Base-by-base conservation (phyloP, 2,113 vertebrate species). In the Chiloscyllium plagiosum region DNA sequence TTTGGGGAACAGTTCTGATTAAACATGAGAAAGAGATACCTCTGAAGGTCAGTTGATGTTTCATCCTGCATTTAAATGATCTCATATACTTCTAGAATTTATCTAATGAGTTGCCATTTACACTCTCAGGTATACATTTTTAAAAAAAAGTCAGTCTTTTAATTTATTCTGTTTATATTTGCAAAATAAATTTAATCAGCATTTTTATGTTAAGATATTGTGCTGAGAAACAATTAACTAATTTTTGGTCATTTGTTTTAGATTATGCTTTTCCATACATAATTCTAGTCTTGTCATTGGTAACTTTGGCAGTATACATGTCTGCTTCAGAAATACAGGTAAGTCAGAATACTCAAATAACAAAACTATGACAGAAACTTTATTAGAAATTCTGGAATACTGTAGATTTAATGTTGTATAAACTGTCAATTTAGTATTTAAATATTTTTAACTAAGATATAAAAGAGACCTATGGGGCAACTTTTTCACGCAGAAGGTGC, bases 301-400 rank as follows among this genome's bases (percentile, higher is more conserved):
- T 99, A 50, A 99, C 99, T 0, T 97, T 99, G 97, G 99, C 99
- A 95, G 98, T 99, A 1, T 99, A 99, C 97, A 98, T 99, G 98
- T 99, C 99, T 17, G 99, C 99, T 96, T 99, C 99, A 89, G 99
- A 99, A 97, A 99, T 99, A 96, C 99, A 99, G 98, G 99, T 99
- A 97, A 96, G 97, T 96, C 33, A 29, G 24, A 89, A 61, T 29
- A 7, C 42, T 50, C 42, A n/a, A 89, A 66, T 10, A 15, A 69
- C 70, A 76, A 76, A 76, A 78, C 76, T 37, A 76, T 80, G 12
- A 42, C 6, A 19, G 13, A 20, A 42, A 20, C 6, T 83, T 42
- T 83, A 19, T 42, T 37, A 83, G 5, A 83, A 83, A 22, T 83
- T 83, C n/a, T 42, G 6, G 17, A 83, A 37, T 42, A 42, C 6